Base-by-base conservation (phyloP, 2,113 vertebrate species). In the Rhea pennata region DNA sequence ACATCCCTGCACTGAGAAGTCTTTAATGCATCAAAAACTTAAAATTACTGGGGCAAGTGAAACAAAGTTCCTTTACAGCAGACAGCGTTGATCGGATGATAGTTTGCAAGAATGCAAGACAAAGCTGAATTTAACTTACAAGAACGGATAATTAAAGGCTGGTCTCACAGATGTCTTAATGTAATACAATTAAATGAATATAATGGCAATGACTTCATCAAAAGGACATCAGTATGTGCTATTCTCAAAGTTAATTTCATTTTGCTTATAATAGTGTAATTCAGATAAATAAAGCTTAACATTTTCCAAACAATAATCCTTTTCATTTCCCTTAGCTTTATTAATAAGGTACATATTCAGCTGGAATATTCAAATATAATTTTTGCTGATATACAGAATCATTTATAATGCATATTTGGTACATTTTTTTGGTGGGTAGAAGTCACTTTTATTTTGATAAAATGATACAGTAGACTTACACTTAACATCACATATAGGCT, bases 351-450 rank as follows among this genome's bases (percentile, higher is more conserved):
- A 90, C 81, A 88, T 87, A 91, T 62, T 91, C 58, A 4, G 20
- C 44, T 65, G 92, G 58, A 89, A 92, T 88, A 83, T 7, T 64
- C 53, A 86, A 93, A 74, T 48, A 51, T 27, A 59, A 17, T 81
- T 86, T 95, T 88, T 84, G 56, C 70, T 92, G 51, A 56, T 77
- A 74, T 36, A 88, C 29, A 91, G 79, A 87, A 91, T 78, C 6
- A 88, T 74, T 94, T 81, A 85, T 67, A 97, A 96, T 96, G 46
- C 29, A 75, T 96, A 97, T 96, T 95, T 93, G 94, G 86, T 97
- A 90, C 66, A 90, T 98, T 97, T 93, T 97, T 98, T 97, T 95
- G 95, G 95, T 95, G 82, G 93, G 92, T 23, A 90, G 92, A 96
- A 96, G 92, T 96, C 21, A 3, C 84, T 95, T 96, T 94, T 96